phyloP scores from a whole-genome alignment of 1,140 invertebrate genomes.

The Drosophila albomicans region DNA sequence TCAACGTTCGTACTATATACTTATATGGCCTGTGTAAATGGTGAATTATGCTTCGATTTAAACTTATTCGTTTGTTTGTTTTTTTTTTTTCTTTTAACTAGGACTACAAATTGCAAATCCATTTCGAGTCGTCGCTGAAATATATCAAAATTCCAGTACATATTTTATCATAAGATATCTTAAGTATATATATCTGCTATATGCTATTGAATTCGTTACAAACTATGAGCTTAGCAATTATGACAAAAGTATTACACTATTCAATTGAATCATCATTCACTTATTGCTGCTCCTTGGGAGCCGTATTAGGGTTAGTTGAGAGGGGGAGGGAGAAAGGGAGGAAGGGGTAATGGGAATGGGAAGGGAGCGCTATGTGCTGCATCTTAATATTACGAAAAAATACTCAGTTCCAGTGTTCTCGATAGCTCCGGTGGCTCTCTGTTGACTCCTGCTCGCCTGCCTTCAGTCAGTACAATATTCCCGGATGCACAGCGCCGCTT shows the following conservation, averaged over 20 bases:
- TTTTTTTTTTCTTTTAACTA: conserved; percentile 38
- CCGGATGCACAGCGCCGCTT: conserved; percentile 90
- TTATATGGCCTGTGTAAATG: conserved; percentile 54
- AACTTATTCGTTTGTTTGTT: neutral
- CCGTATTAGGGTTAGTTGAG: conserved; percentile 50
- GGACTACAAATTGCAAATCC: conserved; percentile 53
- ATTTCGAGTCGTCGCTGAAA: conserved; percentile 40
- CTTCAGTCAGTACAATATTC: conserved; percentile 91
- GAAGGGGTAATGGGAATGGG: conserved; percentile 3
- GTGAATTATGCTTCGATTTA: conserved; percentile 31
- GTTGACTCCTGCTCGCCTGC: conserved; percentile 12
- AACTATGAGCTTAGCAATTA: conserved; percentile 65
- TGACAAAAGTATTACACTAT: conserved; percentile 75
- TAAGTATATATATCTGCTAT: conserved; percentile 14
- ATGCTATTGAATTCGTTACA: conserved; percentile 31
- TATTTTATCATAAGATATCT: conserved; percentile 34
- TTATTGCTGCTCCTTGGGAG: conserved; percentile 81
- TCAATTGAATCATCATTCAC: conserved; percentile 55
- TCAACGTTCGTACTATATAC: conserved; percentile 39
- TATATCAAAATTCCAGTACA: conserved; percentile 44
- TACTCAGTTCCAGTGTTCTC: conserved; percentile 81
- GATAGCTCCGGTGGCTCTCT: conserved; percentile 65
- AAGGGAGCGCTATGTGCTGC: conserved; percentile 48
- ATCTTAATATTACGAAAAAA: conserved; percentile 75
- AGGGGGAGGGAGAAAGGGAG: conserved; percentile 1